Percentiles rank a stretch among this genome's conserved stretches.
phyloP scores from a whole-genome alignment of 2,797 vertebrate species.

The Heteromormyrus szaboi region DNA sequence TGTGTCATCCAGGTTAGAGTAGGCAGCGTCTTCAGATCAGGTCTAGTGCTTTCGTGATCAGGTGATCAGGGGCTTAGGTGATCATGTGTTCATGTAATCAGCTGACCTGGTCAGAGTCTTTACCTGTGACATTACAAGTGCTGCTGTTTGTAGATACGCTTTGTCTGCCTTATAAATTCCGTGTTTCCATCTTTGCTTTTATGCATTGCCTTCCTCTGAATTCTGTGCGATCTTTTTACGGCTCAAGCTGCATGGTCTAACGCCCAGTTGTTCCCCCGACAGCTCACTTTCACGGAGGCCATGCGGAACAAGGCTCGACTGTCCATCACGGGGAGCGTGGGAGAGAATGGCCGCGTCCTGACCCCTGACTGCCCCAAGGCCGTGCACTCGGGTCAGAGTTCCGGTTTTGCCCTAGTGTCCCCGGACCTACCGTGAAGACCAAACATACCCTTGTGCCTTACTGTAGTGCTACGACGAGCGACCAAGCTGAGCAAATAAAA shows the following conservation, averaged over 20 bases:
- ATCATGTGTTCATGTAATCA: not conserved
- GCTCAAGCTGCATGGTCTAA: not conserved
- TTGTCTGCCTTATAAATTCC: conserved; percentile 37
- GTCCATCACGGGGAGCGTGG: conserved; percentile 97
- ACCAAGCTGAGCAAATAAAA: conserved; percentile 22
- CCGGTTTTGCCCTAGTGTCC: conserved; percentile 95
- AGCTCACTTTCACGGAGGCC: conserved; percentile 99
- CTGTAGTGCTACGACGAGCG: conserved; percentile 33
- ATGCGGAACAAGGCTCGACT: conserved; percentile 99
- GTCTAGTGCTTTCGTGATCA: not conserved
- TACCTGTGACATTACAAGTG: conserved; percentile 50
- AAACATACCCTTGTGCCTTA: conserved; percentile 98
- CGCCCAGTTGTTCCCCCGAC: not conserved
- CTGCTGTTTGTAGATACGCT: conserved; percentile 67
- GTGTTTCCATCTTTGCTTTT: not conserved
- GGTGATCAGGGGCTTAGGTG: not conserved
- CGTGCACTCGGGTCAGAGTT: conserved; percentile 91
- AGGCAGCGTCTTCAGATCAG: not conserved
- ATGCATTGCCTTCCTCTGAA: not conserved
- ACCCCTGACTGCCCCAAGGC: conserved; percentile 98
- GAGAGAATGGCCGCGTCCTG: conserved; percentile 92
- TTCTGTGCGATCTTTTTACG: not conserved
- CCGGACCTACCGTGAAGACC: conserved; percentile 98
- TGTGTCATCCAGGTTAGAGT: not conserved
- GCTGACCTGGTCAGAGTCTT: not conserved